Evolutionary conservation across 2,113 vertebrate species (phyloP).

Genomic region (Eublepharis macularius): DNA sequence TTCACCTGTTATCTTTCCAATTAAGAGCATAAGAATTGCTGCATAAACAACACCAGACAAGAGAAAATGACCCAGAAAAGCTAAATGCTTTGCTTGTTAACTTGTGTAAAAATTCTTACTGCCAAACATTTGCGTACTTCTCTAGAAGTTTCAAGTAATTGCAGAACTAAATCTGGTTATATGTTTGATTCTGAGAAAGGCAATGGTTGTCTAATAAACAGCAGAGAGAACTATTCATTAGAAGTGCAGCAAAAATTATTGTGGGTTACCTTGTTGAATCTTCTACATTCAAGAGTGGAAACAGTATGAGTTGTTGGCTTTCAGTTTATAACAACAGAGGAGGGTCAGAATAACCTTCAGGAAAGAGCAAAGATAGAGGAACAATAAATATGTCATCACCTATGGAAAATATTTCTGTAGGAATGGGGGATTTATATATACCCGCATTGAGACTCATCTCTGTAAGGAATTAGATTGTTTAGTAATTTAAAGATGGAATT

Average conservation of each 20-base stretch:
- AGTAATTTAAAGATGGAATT: slow-evolving; percentile 65
- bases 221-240: slow-evolving; percentile 23
- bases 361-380: slow-evolving; percentile 36
- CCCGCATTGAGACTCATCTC: background rate
- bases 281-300: slow-evolving; percentile 28
- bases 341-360: slow-evolving; percentile 38
- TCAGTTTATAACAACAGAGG: slow-evolving; percentile 33
- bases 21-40: background rate
- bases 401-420: slow-evolving; percentile 51
- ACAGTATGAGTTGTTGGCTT: slow-evolving; percentile 30
- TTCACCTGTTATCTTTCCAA: background rate
- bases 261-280: background rate
- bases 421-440: slow-evolving; percentile 48
- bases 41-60: background rate
- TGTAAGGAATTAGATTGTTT: slow-evolving; percentile 46
- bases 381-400: slow-evolving; percentile 56
- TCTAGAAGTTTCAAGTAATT: slow-evolving; percentile 38
- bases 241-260: background rate
- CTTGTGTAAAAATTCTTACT: background rate
- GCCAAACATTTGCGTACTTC: slow-evolving; percentile 13
- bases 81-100: background rate
- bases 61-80: background rate
- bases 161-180: slow-evolving; percentile 31
- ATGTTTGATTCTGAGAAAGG: background rate
- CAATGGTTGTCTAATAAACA: slow-evolving; percentile 27